Base-by-base conservation (phyloP, 1,140 invertebrate genomes). In the Drepana arcuata region DNA sequence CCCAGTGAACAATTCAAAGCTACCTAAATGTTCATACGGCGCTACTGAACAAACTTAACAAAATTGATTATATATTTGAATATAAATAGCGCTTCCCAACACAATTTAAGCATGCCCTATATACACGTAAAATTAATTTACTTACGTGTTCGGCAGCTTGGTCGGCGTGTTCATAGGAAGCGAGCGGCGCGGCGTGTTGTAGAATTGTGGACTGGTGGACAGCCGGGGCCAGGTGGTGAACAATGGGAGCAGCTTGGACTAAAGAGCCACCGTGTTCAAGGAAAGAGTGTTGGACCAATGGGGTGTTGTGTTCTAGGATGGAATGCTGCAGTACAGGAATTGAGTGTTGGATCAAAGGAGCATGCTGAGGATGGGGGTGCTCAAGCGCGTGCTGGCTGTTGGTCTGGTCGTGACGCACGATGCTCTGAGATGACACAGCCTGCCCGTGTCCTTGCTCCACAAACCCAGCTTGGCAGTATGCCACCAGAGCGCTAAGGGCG, bases 381-480 rank as follows among this genome's bases (percentile, higher is more conserved):
- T 55, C 41, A 10, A 64, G 30, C 14, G 47, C 36, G 33, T 43
- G 56, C 31, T 60, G 56, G 34, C 14, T 9, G 54, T 46, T 2
- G 47, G 35, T 12, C 60, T 58, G 55, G 1, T 77, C 67, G 41
- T 82, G 75, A 15, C 71, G 70, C 12, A 78, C 42, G 37, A 80
- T 75, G 54, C 67, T 80, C 31, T 83, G 80, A 1, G 72, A 75
- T 15, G 80, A 82, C 0, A 82, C 55, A 1, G 71, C 74, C 9
- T 73, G 73, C 9, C 52, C 42, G 14, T 70, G 61, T 3, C 51
- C 48, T 4, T 79, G 56, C 2, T 60, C 52, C 7, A 69, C 55
- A 2, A 57, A 25, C 2, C 55, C 73, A 2, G 63, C 70, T 25
- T 70, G 58, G 49, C 70, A 69, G 21, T 55, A 36, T 4, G 71